Percentiles rank a stretch among this genome's conserved stretches.
Evolutionary conservation across 92 coral and sea anemone species (phyloP).

Genomic region (Siderastrea radians): DNA sequence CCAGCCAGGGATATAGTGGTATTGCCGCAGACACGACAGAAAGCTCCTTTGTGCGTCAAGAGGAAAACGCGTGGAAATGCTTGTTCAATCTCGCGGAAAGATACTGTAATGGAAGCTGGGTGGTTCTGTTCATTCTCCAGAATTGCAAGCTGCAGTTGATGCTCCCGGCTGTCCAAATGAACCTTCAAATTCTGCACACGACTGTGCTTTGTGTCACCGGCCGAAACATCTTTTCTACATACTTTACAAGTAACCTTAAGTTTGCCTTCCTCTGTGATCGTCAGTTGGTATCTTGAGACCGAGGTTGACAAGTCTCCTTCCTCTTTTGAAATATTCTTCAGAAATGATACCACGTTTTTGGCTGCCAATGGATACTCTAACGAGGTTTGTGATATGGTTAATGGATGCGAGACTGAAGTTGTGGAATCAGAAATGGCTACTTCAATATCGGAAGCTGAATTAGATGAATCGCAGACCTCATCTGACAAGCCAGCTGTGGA

Average conservation of each 20-base stretch:
- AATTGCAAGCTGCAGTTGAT: constrained; percentile 39
- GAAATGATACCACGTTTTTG: constrained; percentile 24
- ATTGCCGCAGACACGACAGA: constrained; percentile 37
- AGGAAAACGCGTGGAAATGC: constrained; percentile 35
- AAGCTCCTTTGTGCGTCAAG: constrained; percentile 25
- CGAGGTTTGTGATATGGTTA: constrained; percentile 12
- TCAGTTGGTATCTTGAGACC: constrained; percentile 22
- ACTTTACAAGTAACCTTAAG: constrained; percentile 34
- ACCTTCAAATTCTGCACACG: constrained; percentile 44
- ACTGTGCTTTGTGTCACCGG: constrained; percentile 29
- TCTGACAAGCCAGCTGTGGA: constrained; percentile 30
- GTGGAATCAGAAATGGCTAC: constrained; percentile 33
- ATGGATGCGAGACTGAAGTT: constrained; percentile 12
- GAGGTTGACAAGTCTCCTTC: constrained; percentile 38
- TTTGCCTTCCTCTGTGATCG: constrained; percentile 40
- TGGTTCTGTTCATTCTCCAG: constrained; percentile 25
- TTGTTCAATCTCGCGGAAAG: constrained; percentile 39
- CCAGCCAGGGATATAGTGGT: constrained; percentile 17
- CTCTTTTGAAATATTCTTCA: constrained; percentile 39
- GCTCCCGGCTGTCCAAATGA: constrained; percentile 43
- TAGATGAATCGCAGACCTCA: constrained; percentile 30
- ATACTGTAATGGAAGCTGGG: constrained; percentile 27
- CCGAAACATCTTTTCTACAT: constrained; percentile 33
- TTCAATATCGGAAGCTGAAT: constrained; percentile 14
- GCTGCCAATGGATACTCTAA: constrained; percentile 39